Evolutionary conservation across 2,888 invertebrate genomes (phyloP).

Genomic region (Drosophila histrio): DNA sequence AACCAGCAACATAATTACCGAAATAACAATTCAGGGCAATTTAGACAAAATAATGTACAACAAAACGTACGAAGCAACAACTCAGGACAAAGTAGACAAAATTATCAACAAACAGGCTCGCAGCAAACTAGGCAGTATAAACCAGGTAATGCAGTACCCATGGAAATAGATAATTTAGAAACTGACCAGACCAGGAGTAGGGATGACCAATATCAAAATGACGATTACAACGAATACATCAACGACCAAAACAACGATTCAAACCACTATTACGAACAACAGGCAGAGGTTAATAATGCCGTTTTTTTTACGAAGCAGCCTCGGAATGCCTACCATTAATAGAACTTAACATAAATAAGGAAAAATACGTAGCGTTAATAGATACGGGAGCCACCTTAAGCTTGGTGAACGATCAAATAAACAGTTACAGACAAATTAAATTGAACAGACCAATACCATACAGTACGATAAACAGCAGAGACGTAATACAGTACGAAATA

Average conservation of each 20-base stretch:
- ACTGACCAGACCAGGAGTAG: background rate
- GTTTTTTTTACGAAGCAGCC: conserved; percentile 6
- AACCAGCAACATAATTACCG: background rate
- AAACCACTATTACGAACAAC: background rate
- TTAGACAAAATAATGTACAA: background rate
- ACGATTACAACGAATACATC: background rate
- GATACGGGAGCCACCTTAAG: conserved; percentile 2
- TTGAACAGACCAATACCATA: background rate
- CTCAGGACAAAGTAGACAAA: background rate
- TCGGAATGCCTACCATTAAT: conserved; percentile 8
- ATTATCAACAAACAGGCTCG: background rate
- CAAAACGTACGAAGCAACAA: background rate
- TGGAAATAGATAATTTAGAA: background rate
- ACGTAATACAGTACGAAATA: conserved; percentile 4
- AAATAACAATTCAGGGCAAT: no score
- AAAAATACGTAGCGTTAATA: conserved; percentile 3
- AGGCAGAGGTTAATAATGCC: conserved; percentile 4
- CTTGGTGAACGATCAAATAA: conserved; percentile 2
- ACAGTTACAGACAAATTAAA: background rate
- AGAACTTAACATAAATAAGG: background rate
- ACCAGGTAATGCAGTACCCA: background rate
- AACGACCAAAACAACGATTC: conserved; percentile 7
- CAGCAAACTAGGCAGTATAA: background rate
- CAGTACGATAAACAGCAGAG: background rate
- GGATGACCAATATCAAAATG: background rate